These are phyloP conservation scores for Psilopsiagon aymara DNA, from an alignment of 2,113 vertebrate species.

Conservation along the genomic window DNA sequence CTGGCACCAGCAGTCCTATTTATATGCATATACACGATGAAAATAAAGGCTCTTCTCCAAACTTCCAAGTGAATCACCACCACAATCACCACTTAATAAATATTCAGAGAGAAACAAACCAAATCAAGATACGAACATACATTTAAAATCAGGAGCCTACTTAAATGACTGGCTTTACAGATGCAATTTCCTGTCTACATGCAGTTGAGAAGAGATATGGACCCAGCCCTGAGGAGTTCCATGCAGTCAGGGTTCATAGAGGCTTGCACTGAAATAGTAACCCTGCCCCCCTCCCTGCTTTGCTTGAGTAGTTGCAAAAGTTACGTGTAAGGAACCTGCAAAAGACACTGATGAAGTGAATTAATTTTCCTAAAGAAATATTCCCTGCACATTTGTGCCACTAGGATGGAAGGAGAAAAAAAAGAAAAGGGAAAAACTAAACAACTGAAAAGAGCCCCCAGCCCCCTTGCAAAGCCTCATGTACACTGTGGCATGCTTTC, in stretches of 20 bases:
- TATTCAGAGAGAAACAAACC: neutral
- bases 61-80: neutral
- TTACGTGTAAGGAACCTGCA: neutral
- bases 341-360: neutral
- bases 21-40: neutral
- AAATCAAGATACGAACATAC: neutral
- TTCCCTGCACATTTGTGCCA: neutral
- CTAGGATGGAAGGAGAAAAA: neutral
- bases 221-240: neutral
- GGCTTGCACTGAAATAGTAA: neutral
- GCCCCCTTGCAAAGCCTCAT: neutral
- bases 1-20: neutral
- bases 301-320: neutral
- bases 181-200: neutral
- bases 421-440: neutral
- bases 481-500: neutral
- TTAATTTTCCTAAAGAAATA: neutral
- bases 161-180: neutral
- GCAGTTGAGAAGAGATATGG: neutral
- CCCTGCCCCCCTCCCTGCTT: neutral
- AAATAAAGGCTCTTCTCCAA: constrained; percentile 19
- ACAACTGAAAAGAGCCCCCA: neutral
- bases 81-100: constrained; percentile 3
- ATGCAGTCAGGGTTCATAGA: neutral
- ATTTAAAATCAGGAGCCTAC: neutral